A percentile compares a stretch with the other conserved stretches of the same genome.
Conservation (phyloP, 2,113 vertebrate genomes). For the Microcebus griseorufus region DNA sequence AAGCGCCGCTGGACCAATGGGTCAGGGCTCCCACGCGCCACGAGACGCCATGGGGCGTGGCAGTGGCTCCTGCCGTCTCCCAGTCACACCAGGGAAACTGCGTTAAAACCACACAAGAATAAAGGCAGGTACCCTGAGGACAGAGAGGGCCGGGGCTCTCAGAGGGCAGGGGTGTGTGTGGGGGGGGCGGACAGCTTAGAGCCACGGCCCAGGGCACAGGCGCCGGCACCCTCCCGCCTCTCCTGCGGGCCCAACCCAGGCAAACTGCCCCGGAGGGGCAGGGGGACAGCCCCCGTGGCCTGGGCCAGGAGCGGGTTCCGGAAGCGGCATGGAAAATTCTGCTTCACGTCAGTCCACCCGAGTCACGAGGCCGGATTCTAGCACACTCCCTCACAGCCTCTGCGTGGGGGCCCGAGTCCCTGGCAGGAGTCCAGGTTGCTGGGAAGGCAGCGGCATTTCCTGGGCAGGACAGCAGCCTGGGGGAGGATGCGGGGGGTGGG, state of each 20-base stretch:
- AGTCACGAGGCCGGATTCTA: neutral
- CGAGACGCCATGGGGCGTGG: fast-evolving
- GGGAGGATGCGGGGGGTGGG: neutral
- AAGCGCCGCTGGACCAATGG: neutral
- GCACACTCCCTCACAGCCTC: neutral
- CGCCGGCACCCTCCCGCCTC: neutral
- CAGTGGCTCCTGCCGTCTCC: neutral
- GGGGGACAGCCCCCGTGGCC: fast-evolving
- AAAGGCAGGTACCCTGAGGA: neutral
- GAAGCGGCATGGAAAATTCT: neutral
- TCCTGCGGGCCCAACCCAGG: fast-evolving
- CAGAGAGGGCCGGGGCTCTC: neutral
- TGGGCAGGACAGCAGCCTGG: neutral
- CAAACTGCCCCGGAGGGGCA: fast-evolving
- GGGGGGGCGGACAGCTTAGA: fast-evolving
- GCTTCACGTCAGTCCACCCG: neutral
- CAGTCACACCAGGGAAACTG: neutral
- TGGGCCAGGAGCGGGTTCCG: neutral
- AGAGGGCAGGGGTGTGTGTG: neutral
- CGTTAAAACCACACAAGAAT: too few relatives aligned
- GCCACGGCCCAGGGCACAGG: neutral
- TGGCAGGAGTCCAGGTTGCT: conserved; percentile 21
- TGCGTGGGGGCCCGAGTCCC: neutral
- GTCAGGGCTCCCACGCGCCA: fast-evolving
- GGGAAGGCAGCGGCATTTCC: neutral